Evolutionary conservation across 2,797 vertebrate genomes (phyloP), one percentile per base, ranked within the genome.

Genomic region (Lateolabrax maculatus): DNA sequence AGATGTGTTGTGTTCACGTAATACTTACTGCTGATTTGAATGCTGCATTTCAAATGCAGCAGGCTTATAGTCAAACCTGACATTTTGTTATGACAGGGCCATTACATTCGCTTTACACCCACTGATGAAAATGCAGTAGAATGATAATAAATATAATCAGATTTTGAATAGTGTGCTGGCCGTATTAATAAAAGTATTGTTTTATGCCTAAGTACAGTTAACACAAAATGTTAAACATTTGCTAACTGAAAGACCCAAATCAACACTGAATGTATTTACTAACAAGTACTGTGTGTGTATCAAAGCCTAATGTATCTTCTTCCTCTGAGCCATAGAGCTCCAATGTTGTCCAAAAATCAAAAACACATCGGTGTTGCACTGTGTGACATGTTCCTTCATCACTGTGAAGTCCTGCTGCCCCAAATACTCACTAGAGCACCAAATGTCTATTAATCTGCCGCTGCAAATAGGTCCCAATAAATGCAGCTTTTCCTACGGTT

Each of bases 61-160:
- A 31, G 31, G 23, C 46, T 69, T n/a, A 19, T 25, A 48, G 48
- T 75, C 29, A 75, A 37, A 53, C 46, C 34, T 52, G 29, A 39
- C 23, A 36, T 29, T 27, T 23, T 36, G 34, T 46, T 56, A 2
- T 55, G 29, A n/a, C 27, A 37, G 18, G 27, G 9, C 21, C 23
- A 4, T 57, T 21, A 36, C 37, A 34, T 61, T 16, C 36, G 29
- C 3, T 55, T 23, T 27, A 23, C 5, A 44, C 9, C 1, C 18
- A 56, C 6, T 25, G 27, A 29, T 12, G 19, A 16, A 60, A 41
- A 4, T 1, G 25, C 37, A 61, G 9, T 18, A 19, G 15, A 43
- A 43, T 27, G 4, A 61, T 18, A 18, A 27, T 19, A 16, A 18
- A 41, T 25, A 18, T 18, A 27, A 61, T 61, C 27, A 27, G 10